Base-by-base conservation (phyloP, 2,888 invertebrate genomes). In the Calephelis perditalis region DNA sequence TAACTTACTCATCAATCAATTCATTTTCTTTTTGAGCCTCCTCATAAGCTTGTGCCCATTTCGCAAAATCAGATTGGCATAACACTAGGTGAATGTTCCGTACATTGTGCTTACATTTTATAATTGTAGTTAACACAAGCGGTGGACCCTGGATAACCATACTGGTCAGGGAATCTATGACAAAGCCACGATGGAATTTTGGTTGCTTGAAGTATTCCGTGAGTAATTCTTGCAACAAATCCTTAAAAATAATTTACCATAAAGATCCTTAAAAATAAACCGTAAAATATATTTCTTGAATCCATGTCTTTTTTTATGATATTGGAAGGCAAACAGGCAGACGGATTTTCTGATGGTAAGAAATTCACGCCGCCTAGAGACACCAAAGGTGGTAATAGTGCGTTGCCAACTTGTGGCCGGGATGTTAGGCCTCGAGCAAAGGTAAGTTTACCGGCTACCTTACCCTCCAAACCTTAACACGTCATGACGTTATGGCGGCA, bases 151-250 rank as follows among this genome's bases (percentile, higher is more conserved):
- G 87, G 5, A 89, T 59, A 10, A 87, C 67, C 3, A 77, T 69
- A 68, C 89, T 90, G 44, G 81, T 78, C 49, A 90, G 71, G 3
- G 82, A 75, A 58, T 88, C 88, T 11, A 90, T 74, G 37, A 89
- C 75, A 68, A 89, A 88, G 5, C 90, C 90, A 7, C 64, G 71
- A n/a, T 72, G 63, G 66, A 81, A 90, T 68, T 74, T 82, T 5
- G 78, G 73, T 11, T 70, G 67, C 55, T 69, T 73, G 46, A 89
- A 84, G 63, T 71, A 86, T 40, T 85, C 81, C 4, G 69, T 74
- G 12, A 90, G 74, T 11, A 90, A 75, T 61, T 86, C 84, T 66
- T 78, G 74, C 7, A 84, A 63, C 59, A 84, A 77, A 63, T 89
- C 86, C 90, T 90, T 71, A 47, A 46, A 59, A 35, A 8, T 15